These are phyloP conservation scores for Hydra vulgaris DNA, from an alignment of 30 jellyfish, hydroid and myxozoan species.

Conservation along the genomic window DNA sequence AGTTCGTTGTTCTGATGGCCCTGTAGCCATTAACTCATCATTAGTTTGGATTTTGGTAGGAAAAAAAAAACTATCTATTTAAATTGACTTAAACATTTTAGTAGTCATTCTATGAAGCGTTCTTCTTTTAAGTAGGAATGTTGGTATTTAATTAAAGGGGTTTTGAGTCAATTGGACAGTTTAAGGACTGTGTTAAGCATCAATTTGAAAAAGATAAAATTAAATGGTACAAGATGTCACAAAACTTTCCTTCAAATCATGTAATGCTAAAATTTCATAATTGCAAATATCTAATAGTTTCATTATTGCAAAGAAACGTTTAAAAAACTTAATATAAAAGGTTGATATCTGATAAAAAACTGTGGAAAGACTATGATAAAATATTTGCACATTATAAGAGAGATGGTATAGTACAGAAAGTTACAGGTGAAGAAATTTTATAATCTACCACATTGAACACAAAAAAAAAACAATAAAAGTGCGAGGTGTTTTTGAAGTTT, in stretches of 20 bases:
- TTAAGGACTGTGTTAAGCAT: neutral
- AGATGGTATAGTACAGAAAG: constrained; percentile 1
- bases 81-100: neutral
- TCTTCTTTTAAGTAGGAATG: neutral
- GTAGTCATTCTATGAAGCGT: neutral
- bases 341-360: neutral
- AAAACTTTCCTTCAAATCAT: neutral
- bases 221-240: neutral
- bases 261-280: no score
- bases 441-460: neutral
- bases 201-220: no score
- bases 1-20: no score
- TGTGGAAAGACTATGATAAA: neutral
- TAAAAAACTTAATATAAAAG: neutral
- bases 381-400: neutral
- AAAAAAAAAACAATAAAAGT: constrained; percentile 3
- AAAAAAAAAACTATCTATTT: no score
- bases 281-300: neutral
- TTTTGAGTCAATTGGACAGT: neutral
- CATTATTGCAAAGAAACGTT: no score
- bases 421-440: neutral
- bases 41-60: no score
- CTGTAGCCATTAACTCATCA: no score
- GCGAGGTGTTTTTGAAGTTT: constrained; percentile 23
- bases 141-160: neutral